Evolutionary conservation across 2,797 vertebrate genomes (phyloP), one percentile per base, ranked within the genome.

Genomic region (Micromesistius poutassou): DNA sequence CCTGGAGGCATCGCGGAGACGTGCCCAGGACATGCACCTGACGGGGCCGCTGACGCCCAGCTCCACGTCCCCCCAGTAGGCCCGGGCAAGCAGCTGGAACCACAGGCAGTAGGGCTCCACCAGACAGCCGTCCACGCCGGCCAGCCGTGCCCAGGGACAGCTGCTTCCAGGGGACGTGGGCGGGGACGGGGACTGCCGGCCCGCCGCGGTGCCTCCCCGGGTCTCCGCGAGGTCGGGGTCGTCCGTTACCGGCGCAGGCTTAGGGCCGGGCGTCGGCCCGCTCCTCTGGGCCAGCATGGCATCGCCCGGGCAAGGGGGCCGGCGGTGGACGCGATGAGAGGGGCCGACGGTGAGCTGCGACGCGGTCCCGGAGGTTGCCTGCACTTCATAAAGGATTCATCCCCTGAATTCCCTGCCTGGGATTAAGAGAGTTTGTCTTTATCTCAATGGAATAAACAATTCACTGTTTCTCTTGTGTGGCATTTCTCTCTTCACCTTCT

Each of bases 31-130:
- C 72, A 90, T 85, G 19, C 85, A 84, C 82, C 90, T 86, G 78
- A 87, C 87, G 1, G 88, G 86, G 22, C 89, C 85, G 75, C 86
- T 86, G 68, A 93, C 86, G 10, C 91, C 93, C 75, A 93, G 83
- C 74, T 94, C 93, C 83, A 95, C 85, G 28, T 94, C 92, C 0
- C 93, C 92, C 92, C 93, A 93, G 84, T 93, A 93, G 0, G 93
- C 92, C 78, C 90, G 81, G 80, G 94, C 93, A 84, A 94, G 80
- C 13, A 94, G 91, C 90, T 93, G 92, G 81, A 94, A 92, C 94
- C 94, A 94, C 4, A 94, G 91, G 40, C 94, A 94, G 90, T 94
- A 93, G 4, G 93, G 91, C 85, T 95, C 93, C 0, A 92, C 92
- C 81, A 93, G 77, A 85, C 94, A 94, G 76, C 91, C 90, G 1